Base-by-base conservation (phyloP, 2,797 vertebrate genomes). In the Lindbergichthys nudifrons region DNA sequence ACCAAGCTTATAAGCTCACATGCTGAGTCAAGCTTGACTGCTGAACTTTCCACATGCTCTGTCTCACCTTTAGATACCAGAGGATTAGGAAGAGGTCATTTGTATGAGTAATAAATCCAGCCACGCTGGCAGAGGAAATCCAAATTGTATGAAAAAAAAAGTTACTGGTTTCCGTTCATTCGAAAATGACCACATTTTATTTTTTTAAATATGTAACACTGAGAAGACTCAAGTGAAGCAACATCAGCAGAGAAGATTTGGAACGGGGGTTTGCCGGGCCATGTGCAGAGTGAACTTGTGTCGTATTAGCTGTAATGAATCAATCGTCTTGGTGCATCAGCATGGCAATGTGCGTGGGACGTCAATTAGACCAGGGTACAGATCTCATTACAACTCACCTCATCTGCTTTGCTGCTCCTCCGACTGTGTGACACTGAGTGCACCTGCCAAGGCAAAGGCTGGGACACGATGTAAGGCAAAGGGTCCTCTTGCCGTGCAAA, bases 361-460 rank as follows among this genome's bases (percentile, higher is more conserved):
- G 32, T 32, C 30, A 43, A 30, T 43, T 21, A 2, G 11, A 15
- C 18, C 51, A 32, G 60, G 53, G 7, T 14, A 16, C 30, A 51
- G 3, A 10, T 51, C 39, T 56, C 13, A 2, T 26, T 30, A n/a
- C 13, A 42, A 83, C 93, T 85, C 73, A 96, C 96, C 94, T 97
- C 94, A 0, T 95, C 95, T 71, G 88, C 85, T 59, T 92, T 92
- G 93, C 96, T 97, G 88, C 89, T 94, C 82, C 88, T 93, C 70
- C 95, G 93, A 79, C 94, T 95, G 87, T 94, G 95, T 0, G 94
- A 95, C 75, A 96, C 96, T 0, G 92, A 95, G 88, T 96, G 96
- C 73, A 97, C 68, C 88, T 96, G 95, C 96, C 96, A 97, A 65
- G 96, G 96, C 87, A 96, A 90, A 48, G 95, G 96, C 85, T 97